A percentile compares a stretch with the other conserved stretches of the same genome.
Evolutionary conservation across 2,797 vertebrate genomes (phyloP).

Genomic region (Notoglanidium macrostoma): DNA sequence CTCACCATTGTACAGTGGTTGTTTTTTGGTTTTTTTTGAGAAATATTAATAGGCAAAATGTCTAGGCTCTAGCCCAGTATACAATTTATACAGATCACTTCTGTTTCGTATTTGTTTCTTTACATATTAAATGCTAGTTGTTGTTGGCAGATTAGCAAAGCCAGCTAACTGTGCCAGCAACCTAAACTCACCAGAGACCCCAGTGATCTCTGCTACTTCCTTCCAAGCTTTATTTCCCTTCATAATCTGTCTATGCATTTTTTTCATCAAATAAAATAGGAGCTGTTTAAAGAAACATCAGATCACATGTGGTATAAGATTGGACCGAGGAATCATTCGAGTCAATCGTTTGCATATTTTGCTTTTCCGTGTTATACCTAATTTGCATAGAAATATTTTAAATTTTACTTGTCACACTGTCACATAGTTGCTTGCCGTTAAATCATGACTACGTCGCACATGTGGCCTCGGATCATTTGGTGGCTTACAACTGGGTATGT

Average conservation of each 20-base stretch:
- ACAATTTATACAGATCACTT: no score
- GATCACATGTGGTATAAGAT: neutral
- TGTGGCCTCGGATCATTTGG: neutral
- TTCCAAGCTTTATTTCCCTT: neutral
- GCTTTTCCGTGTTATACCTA: neutral
- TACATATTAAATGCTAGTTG: neutral
- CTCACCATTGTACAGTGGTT: neutral
- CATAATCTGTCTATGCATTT: neutral
- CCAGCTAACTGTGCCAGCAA: neutral
- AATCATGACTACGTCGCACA: neutral
- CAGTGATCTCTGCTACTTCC: neutral
- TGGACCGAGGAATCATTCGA: neutral
- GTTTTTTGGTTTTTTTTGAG: no score
- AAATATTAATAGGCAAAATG: neutral
- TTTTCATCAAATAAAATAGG: neutral
- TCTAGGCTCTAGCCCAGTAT: neutral
- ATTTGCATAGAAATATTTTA: neutral
- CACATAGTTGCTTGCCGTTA: neutral
- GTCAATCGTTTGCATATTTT: neutral
- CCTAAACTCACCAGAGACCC: neutral
- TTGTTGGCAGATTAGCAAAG: neutral
- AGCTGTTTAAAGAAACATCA: neutral
- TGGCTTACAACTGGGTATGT: neutral
- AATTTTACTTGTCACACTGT: neutral
- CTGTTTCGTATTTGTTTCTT: neutral